Conservation (phyloP, 2,113 vertebrate genomes). For the Tachycineta bicolor region DNA sequence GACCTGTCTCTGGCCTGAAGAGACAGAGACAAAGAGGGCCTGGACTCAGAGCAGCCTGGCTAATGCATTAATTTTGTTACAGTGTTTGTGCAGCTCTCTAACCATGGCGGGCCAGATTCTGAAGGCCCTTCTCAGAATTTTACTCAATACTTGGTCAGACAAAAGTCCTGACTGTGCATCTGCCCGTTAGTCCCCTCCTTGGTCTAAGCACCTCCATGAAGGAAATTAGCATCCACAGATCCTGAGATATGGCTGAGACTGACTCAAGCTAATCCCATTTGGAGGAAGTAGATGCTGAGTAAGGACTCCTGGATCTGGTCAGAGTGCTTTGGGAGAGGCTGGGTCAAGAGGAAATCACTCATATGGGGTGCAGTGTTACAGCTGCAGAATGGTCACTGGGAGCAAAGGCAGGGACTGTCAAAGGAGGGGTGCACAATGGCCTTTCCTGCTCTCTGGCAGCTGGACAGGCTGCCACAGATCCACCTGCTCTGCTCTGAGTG, state of each 20-base stretch:
- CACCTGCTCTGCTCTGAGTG: background rate
- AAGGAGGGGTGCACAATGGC: accelerated
- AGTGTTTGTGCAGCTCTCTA: background rate
- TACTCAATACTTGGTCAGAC: background rate
- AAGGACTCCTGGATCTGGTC: background rate
- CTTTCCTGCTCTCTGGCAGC: background rate
- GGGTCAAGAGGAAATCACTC: background rate
- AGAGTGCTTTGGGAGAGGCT: background rate
- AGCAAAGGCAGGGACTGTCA: background rate
- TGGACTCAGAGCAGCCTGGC: background rate
- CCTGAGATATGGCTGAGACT: background rate
- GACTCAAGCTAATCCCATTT: background rate
- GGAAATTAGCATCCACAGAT: background rate
- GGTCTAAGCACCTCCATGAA: background rate
- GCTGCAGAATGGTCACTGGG: background rate
- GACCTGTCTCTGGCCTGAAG: background rate
- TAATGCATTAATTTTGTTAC: background rate
- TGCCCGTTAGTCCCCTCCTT: background rate
- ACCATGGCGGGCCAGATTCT: background rate
- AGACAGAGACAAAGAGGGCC: background rate
- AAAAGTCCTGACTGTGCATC: background rate
- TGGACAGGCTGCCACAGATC: background rate
- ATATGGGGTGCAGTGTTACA: background rate
- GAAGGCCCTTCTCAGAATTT: background rate
- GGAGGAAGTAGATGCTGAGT: constrained; percentile 8